Percentiles rank a stretch among this genome's conserved stretches.
phyloP scores from a whole-genome alignment of 2,797 vertebrate genomes.

The Karalla daura region DNA sequence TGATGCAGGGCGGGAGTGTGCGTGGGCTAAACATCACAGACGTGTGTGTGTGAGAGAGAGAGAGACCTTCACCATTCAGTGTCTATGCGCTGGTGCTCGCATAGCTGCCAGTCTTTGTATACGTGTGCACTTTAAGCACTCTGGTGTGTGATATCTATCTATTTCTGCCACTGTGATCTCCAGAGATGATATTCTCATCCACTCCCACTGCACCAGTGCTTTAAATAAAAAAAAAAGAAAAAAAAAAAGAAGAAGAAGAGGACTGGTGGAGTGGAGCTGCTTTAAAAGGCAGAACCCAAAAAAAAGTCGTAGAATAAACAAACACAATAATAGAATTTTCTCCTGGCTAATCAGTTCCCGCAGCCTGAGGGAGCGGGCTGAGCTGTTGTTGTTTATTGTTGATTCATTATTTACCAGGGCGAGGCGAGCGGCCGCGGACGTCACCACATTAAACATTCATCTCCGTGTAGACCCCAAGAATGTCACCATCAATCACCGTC shows the following conservation, averaged over 20 bases:
- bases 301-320: constrained; percentile 37
- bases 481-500: constrained; percentile 80
- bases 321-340: constrained; percentile 18
- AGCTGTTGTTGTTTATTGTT: constrained; percentile 68
- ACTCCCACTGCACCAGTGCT: constrained; percentile 48
- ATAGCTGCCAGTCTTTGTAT: constrained; percentile 8
- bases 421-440: constrained; percentile 61
- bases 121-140: constrained; percentile 34
- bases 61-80: constrained; percentile 28
- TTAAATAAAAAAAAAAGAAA: constrained; percentile 26
- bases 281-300: constrained; percentile 13
- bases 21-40: constrained; percentile 58
- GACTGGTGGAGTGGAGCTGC: constrained; percentile 16
- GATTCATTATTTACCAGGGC: constrained; percentile 81
- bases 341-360: constrained; percentile 34
- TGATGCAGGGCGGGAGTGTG: constrained; percentile 45
- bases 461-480: constrained; percentile 67
- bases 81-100: constrained; percentile 3
- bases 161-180: constrained; percentile 57
- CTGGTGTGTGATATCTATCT: constrained; percentile 48
- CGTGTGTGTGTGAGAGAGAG: constrained; percentile 20
- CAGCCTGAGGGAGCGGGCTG: constrained; percentile 35
- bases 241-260: no score
- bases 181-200: constrained; percentile 50
- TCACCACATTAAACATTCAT: constrained; percentile 82